Conservation (phyloP, 2,113 vertebrate genomes). For the Odobenus rosmarus region DNA sequence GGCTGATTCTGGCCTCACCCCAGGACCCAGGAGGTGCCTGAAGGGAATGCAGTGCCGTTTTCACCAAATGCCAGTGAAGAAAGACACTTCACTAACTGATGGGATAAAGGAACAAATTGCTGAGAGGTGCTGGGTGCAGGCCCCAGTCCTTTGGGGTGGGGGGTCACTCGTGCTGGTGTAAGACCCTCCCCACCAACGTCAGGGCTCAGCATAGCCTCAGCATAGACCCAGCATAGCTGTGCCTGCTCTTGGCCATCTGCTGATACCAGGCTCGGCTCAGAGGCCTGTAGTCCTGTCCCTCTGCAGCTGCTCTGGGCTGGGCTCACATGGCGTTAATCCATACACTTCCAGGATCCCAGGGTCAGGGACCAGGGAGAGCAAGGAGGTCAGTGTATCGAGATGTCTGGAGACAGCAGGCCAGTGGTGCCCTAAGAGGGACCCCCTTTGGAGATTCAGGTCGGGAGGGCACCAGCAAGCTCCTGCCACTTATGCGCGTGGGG, state of each 20-base stretch:
- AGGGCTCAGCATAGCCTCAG: background rate
- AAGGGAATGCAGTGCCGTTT: background rate
- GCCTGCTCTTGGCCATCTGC: background rate
- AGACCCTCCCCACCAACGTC: background rate
- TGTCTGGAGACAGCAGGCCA: background rate
- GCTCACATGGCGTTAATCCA: background rate
- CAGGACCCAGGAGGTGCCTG: background rate
- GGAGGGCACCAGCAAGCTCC: background rate
- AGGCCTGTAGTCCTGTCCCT: background rate
- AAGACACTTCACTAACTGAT: background rate
- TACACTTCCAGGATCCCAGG: background rate
- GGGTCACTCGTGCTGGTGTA: background rate
- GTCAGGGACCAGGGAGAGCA: background rate
- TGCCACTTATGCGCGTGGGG: background rate
- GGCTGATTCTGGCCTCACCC: background rate
- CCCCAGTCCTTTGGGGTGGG: background rate
- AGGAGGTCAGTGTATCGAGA: too few relatives aligned
- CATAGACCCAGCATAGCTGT: too few relatives aligned
- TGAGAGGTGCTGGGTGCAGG: background rate
- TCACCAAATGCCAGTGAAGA: background rate
- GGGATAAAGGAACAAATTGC: background rate
- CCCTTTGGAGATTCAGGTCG: too few relatives aligned
- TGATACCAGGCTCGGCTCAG: background rate
- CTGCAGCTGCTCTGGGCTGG: background rate
- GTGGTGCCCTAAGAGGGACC: too few relatives aligned